Evolutionary conservation across 2,888 invertebrate genomes (phyloP).

Genomic region (Yponomeuta plumbellus): DNA sequence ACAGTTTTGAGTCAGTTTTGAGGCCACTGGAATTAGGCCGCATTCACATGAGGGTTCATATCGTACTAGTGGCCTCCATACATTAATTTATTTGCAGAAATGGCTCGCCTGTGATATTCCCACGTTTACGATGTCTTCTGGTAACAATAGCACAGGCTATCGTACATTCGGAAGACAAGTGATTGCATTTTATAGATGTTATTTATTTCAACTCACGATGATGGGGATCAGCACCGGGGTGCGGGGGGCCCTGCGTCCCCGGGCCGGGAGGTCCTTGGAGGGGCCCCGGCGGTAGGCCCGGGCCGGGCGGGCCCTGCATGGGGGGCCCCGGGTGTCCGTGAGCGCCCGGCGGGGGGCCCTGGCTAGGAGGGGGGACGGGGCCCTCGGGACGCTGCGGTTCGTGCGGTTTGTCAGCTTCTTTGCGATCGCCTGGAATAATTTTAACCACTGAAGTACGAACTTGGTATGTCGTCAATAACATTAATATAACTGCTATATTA

Average conservation of each 20-base stretch:
- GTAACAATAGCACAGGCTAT: too few species aligned
- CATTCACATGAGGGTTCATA: too few species aligned
- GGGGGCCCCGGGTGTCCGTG: constrained; percentile 3
- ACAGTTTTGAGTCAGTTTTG: too few species aligned
- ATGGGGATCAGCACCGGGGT: neutral
- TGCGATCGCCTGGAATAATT: constrained; percentile 25
- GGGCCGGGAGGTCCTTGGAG: neutral
- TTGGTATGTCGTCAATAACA: too few species aligned
- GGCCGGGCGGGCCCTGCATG: neutral
- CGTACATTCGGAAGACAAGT: too few species aligned
- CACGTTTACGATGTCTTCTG: too few species aligned
- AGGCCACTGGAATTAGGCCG: too few species aligned
- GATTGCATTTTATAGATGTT: neutral
- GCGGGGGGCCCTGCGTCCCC: neutral
- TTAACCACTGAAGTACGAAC: too few species aligned
- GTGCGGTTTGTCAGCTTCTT: neutral
- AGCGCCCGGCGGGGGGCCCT: constrained; percentile 5
- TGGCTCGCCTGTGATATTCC: too few species aligned
- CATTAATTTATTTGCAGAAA: too few species aligned
- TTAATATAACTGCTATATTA: too few species aligned
- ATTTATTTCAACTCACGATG: neutral
- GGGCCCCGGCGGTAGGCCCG: neutral
- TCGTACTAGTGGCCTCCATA: too few species aligned
- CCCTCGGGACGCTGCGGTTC: neutral
- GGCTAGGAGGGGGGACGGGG: constrained; percentile 20